Conservation (phyloP, 2,113 vertebrate genomes). For the Zosterops hypoxanthus region DNA sequence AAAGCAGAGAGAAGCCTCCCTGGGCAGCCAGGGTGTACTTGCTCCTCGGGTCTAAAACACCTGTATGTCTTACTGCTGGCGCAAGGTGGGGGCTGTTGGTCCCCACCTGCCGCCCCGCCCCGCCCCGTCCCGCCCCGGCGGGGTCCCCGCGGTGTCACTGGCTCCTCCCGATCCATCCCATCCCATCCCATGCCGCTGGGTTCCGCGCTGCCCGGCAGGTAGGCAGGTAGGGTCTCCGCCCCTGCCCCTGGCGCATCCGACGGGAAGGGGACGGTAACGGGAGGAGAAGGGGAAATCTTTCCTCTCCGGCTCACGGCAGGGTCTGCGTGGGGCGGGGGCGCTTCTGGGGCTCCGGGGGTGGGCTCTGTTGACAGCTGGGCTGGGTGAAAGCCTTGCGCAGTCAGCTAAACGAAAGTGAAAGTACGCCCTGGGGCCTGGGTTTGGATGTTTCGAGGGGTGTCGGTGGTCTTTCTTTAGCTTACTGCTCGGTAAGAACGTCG, state of each 20-base stretch:
- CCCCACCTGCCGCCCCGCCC: background rate
- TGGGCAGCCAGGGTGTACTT: accelerated
- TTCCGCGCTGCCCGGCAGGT: background rate
- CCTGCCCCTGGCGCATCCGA: accelerated
- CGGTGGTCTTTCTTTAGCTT: too few species aligned
- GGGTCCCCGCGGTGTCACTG: background rate
- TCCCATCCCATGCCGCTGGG: too few species aligned
- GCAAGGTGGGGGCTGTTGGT: too few species aligned
- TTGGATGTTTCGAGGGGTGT: accelerated
- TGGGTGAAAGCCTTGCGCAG: background rate
- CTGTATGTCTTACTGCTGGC: accelerated
- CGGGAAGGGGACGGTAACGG: background rate
- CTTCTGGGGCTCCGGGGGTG: background rate
- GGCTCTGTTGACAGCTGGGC: accelerated
- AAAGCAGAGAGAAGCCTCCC: background rate
- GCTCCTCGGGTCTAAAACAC: background rate
- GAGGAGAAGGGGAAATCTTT: accelerated
- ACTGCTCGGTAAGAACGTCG: background rate
- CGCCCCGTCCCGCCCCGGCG: background rate
- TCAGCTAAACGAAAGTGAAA: background rate
- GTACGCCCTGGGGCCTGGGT: accelerated
- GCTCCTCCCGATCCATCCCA: background rate
- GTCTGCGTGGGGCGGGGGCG: background rate
- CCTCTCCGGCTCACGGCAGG: accelerated
- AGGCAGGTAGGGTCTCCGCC: background rate